phyloP scores from a whole-genome alignment of 2,797 vertebrate genomes.

The Hyperoplus lanceolatus region DNA sequence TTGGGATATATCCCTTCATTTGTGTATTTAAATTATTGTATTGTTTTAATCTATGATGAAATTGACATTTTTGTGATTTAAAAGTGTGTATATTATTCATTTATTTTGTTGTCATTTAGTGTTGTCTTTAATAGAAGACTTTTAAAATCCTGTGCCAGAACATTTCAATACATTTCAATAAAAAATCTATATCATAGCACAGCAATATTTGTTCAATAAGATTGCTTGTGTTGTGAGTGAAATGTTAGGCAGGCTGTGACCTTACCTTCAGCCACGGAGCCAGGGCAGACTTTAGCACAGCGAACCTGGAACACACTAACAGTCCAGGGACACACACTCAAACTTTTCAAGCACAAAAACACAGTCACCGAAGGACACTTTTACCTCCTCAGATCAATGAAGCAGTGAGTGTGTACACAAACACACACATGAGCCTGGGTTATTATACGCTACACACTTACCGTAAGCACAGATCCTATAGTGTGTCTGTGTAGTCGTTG shows the following conservation, averaged over 20 bases:
- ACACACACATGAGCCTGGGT: conserved; percentile 1
- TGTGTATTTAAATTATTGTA: not conserved
- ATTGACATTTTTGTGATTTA: too few species aligned
- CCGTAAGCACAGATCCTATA: not conserved
- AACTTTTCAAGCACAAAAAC: conserved; percentile 25
- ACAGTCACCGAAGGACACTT: conserved; percentile 26
- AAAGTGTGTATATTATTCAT: too few species aligned
- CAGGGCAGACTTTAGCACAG: conserved; percentile 1
- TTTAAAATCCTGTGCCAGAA: too few species aligned
- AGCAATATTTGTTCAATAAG: too few species aligned
- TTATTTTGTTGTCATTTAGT: too few species aligned
- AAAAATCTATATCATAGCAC: too few species aligned
- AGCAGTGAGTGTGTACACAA: conserved; percentile 26
- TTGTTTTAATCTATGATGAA: not conserved
- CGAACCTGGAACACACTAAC: conserved; percentile 34
- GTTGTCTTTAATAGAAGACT: too few species aligned
- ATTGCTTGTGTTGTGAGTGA: too few species aligned
- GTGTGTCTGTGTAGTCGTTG: not conserved
- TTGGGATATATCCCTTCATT: too few species aligned
- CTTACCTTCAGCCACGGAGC: conserved; percentile 49
- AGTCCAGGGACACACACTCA: conserved; percentile 13
- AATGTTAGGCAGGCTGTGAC: not conserved
- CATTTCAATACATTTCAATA: too few species aligned
- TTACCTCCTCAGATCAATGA: conserved; percentile 23
- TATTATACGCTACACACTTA: not conserved